Evolutionary conservation across 2,113 vertebrate species (phyloP).

Genomic region (Periophthalmus modestus): DNA sequence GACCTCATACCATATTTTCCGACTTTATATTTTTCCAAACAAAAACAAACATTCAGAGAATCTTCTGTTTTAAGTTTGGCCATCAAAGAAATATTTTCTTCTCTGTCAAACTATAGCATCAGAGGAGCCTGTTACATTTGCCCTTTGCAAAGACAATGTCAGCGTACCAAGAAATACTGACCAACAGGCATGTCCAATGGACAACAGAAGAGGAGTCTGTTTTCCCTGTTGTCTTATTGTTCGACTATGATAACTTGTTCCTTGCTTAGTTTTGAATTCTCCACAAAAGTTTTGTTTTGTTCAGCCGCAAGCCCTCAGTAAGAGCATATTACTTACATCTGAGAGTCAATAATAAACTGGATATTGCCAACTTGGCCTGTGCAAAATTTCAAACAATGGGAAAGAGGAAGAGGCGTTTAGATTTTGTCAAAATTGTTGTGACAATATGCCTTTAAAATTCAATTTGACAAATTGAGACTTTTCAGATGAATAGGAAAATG

Average conservation of each 20-base stretch:
- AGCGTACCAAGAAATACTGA: constrained; percentile 24
- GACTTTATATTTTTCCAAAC: neutral
- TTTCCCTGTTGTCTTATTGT: constrained; percentile 29
- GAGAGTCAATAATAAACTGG: constrained; percentile 45
- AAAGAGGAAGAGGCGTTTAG: constrained; percentile 36
- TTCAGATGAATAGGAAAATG: neutral
- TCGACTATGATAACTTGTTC: constrained; percentile 36
- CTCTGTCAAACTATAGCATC: constrained; percentile 25
- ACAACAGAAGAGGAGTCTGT: neutral
- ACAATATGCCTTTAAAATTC: constrained; percentile 28
- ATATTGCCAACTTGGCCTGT: constrained; percentile 41
- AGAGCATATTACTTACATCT: constrained; percentile 49
- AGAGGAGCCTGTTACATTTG: neutral
- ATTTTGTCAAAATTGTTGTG: constrained; percentile 46
- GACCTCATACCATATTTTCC: constrained; percentile 3
- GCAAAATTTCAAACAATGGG: constrained; percentile 46
- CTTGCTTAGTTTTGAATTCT: constrained; percentile 43
- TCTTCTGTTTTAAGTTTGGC: neutral
- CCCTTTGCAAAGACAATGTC: constrained; percentile 25
- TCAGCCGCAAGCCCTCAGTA: constrained; percentile 17
- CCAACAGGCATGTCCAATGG: constrained; percentile 7
- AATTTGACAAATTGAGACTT: neutral
- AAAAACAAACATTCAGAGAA: neutral
- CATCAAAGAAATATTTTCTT: constrained; percentile 13
- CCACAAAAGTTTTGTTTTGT: constrained; percentile 8